Conservation (phyloP, 1,140 invertebrate genomes). For the Sycophaga agraensis region DNA sequence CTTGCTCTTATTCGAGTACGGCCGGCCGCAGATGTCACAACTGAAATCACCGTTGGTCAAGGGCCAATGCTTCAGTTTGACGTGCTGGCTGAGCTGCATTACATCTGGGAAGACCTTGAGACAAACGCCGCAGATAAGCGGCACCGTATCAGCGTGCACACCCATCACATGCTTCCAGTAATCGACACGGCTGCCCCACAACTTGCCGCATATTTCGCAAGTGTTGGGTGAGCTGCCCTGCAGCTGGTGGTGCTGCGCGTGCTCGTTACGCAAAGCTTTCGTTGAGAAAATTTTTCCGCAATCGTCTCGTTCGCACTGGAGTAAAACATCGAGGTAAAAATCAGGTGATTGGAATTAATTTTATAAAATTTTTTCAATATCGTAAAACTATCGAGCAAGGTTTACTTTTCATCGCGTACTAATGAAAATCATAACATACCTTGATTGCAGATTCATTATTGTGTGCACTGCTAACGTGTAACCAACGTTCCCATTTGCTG, state of each 20-base stretch:
- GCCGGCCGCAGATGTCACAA: conserved; percentile 61
- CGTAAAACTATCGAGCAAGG: not conserved
- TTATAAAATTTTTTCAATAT: not conserved
- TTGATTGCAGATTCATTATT: conserved; percentile 49
- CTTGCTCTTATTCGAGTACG: conserved; percentile 61
- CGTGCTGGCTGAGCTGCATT: conserved; percentile 53
- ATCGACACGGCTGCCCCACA: conserved; percentile 61
- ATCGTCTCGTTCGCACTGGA: conserved; percentile 50
- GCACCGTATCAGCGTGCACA: conserved; percentile 59
- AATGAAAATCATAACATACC: conserved; percentile 29
- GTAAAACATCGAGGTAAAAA: not conserved
- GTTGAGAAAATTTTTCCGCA: conserved; percentile 61
- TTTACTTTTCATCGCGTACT: not conserved
- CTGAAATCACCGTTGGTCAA: conserved; percentile 58
- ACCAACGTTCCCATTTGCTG: conserved; percentile 61
- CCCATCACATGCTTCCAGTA: conserved; percentile 64
- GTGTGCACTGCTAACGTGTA: conserved; percentile 56
- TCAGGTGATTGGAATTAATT: not conserved
- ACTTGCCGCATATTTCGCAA: conserved; percentile 59
- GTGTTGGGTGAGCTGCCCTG: conserved; percentile 57
- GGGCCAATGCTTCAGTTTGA: conserved; percentile 57
- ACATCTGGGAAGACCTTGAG: conserved; percentile 59
- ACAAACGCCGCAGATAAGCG: conserved; percentile 61
- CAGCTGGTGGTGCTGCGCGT: conserved; percentile 54
- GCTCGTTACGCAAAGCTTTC: conserved; percentile 54